Percentiles rank a stretch among this genome's conserved stretches.
Evolutionary conservation across 1,140 invertebrate genomes (phyloP).

Genomic region (Meloidogyne chitwoodi): DNA sequence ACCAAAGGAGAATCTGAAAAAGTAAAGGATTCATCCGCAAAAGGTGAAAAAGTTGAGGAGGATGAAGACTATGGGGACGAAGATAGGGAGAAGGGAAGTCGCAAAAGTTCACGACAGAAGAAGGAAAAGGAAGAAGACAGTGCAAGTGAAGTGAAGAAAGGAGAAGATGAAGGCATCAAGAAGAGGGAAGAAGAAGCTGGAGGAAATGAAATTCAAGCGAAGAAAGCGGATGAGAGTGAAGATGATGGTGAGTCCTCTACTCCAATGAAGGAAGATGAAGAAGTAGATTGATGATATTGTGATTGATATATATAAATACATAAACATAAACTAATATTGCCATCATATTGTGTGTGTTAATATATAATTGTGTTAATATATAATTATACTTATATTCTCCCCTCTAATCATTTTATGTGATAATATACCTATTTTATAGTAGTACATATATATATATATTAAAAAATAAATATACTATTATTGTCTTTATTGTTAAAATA

Average conservation of each 20-base stretch:
- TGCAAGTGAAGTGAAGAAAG: background rate
- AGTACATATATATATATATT: too few species aligned
- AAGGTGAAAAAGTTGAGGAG: background rate
- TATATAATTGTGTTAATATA: background rate
- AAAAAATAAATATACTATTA: too few species aligned
- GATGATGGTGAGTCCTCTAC: background rate
- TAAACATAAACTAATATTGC: background rate
- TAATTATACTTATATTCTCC: background rate
- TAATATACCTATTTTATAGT: too few species aligned
- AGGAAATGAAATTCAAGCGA: background rate
- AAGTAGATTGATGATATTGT: background rate
- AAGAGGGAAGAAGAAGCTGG: background rate
- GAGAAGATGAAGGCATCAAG: background rate
- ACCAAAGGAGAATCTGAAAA: background rate
- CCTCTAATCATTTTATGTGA: too few species aligned
- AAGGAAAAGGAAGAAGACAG: background rate
- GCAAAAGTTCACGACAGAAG: background rate
- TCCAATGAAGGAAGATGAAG: background rate
- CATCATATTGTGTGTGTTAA: background rate
- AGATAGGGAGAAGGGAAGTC: background rate
- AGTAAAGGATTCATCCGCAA: too few species aligned
- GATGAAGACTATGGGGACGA: background rate
- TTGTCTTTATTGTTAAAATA: too few species aligned
- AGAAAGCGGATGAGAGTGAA: background rate
- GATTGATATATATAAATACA: background rate